Conservation (phyloP, 2,888 invertebrate genomes). For the Spodoptera littoralis region DNA sequence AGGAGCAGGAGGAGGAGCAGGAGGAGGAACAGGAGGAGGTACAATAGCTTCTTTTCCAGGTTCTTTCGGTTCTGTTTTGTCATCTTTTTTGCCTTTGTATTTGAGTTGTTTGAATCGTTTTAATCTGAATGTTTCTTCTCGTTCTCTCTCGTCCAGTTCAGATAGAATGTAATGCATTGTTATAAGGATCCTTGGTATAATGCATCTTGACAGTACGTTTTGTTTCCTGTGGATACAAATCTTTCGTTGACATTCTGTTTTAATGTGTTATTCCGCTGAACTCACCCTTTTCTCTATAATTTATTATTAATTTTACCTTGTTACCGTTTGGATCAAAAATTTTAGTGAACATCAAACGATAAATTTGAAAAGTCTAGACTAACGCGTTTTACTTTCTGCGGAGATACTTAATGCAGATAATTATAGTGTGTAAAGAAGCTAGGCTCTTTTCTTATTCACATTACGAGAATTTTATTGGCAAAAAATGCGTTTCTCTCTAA, state of each 20-base stretch:
- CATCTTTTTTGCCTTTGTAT: constrained; percentile 3
- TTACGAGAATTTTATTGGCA: too few relatives aligned
- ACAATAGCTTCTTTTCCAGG: too few relatives aligned
- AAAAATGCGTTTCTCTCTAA: too few relatives aligned
- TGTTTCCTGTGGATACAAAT: constrained; percentile 65
- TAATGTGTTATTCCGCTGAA: constrained; percentile 16
- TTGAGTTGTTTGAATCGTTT: constrained; percentile 65
- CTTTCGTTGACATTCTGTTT: constrained; percentile 14
- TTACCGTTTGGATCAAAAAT: too few relatives aligned
- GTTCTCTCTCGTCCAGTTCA: constrained; percentile 58
- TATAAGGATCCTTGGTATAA: constrained; percentile 59
- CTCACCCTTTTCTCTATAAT: constrained; percentile 26
- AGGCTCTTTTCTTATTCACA: too few relatives aligned
- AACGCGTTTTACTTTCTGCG: too few relatives aligned
- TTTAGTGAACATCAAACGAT: not conserved
- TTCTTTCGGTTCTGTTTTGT: not conserved
- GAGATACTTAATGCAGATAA: too few relatives aligned
- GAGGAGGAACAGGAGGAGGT: too few relatives aligned
- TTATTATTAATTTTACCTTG: not conserved
- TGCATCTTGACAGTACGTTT: constrained; percentile 62
- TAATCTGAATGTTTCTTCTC: constrained; percentile 66
- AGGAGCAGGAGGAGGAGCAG: too few relatives aligned
- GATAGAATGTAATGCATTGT: constrained; percentile 59
- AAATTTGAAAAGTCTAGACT: too few relatives aligned
- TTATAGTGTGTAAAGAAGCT: too few relatives aligned